Evolutionary conservation across 2,113 vertebrate genomes (phyloP), one percentile per base, ranked within the genome.

Genomic region (Tricholaema leucomelas): DNA sequence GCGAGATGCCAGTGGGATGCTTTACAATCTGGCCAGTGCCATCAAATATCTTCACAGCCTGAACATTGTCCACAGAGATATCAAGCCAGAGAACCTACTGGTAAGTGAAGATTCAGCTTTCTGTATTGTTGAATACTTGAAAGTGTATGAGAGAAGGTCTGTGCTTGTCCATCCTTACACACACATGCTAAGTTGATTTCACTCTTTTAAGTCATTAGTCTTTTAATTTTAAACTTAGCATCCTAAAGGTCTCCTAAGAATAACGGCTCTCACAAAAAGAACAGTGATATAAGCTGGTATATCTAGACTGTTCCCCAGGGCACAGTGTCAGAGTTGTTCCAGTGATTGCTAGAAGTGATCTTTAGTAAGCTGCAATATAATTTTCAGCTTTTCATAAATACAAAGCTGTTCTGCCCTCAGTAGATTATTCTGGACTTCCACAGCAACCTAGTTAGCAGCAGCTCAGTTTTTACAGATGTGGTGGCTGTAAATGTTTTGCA

Each of bases 81-180:
- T 99, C 96, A 99, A 99, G 95, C 99, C 99, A 0, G 99, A 99
- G 95, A 99, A 99, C 92, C 98, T 99, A 78, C 95, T 99, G 98
- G 99, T 99, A 97, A 98, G 98, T 96, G 11, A 38, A 87, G 12
- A 63, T 65, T 79, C 5, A 36, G 30, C 23, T 90, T 91, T 83
- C 15, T 12, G 3, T 86, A n/a, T 28, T 82, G 52, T 79, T 81
- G 58, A 25, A n/a, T 30, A 27, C 8, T 58, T 64, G 17, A 5
- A 61, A 81, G 6, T 50, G 7, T 66, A 67, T 83, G 52, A 87
- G 67, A 72, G 61, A 71, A 78, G 6, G 12, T 69, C 56, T 69
- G 64, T 1, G 2, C 54, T 85, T 74, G 40, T 81, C 20, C 44
- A 73, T 93, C n/a, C 55, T 81, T 86, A 42, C 58, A 58, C 27